These are phyloP conservation scores for Chaetodon trifasciatus DNA, from an alignment of 2,797 vertebrate species.

Conservation along the genomic window DNA sequence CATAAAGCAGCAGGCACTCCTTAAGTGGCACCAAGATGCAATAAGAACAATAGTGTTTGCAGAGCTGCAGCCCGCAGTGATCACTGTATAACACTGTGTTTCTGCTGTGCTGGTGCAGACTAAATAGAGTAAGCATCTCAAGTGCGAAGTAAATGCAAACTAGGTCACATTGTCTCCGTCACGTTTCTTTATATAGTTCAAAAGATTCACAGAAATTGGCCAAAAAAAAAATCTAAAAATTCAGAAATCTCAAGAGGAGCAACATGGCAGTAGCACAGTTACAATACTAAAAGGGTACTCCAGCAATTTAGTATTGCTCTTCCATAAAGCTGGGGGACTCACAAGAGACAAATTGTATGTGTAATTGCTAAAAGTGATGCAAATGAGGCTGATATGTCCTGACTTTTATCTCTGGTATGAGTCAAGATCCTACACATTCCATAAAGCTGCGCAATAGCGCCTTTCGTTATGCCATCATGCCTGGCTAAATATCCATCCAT, in stretches of 20 bases:
- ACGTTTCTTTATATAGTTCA: not conserved
- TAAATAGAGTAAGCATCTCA: not conserved
- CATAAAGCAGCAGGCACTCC: not conserved
- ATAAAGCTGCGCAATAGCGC: no score
- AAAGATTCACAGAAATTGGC: not conserved
- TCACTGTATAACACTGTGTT: not conserved
- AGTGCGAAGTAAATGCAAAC: not conserved
- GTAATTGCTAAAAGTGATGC: not conserved
- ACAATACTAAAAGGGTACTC: not conserved
- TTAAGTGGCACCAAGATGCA: not conserved
- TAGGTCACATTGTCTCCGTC: slow-evolving; percentile 1
- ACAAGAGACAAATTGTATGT: not conserved
- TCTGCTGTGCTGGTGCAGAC: not conserved
- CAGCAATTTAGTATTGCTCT: no score
- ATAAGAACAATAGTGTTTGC: not conserved
- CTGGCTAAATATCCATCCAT: not conserved
- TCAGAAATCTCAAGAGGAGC: not conserved
- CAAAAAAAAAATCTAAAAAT: not conserved
- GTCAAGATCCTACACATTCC: not conserved
- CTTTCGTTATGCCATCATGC: not conserved
- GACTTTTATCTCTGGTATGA: not conserved
- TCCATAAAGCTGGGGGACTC: not conserved
- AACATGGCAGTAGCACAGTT: not conserved
- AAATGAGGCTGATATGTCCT: not conserved
- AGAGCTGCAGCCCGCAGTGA: not conserved